Base-by-base conservation (phyloP, 2,888 invertebrate species). In the Sarcophaga subvicina region DNA sequence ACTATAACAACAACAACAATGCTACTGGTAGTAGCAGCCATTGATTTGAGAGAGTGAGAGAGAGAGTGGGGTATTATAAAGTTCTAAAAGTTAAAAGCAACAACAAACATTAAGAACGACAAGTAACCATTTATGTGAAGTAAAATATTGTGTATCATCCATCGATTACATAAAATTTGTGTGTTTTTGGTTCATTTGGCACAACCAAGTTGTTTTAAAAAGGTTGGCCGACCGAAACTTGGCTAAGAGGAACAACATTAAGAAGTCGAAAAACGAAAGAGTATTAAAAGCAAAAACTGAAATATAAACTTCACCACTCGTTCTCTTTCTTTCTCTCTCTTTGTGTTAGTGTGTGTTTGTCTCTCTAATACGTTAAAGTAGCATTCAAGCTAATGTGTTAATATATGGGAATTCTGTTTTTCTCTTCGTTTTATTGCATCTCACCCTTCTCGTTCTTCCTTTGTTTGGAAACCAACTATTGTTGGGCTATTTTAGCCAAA, bases 371-470 rank as follows among this genome's bases (percentile, higher is more conserved):
- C 37, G 3, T 37, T 37, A 10, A 37, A 37, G 37, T 8, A 75
- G 72, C 81, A 70, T 62, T 66, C 75, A 70, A 66, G 75, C 80
- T 83, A 87, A 84, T 84, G 78, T 81, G 75, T 76, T 84, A 84
- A 81, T 87, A 81, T 76, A 87, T 81, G 78, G 83, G 75, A 37
- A 20, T 78, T 67, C 70, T 17, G 37, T 59, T 49, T 78, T 73
- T 63, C 49, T 54, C 10, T 25, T 64, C 10, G 22, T 25, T 37
- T 37, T 37, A 37, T 37, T 37, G 37, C 37, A 27, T 37, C 4
- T 66, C 14, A n/a, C n/a, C 17, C 6, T 45, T 67, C 11, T 11
- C n/a, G 10, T 0, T 20, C 20, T 22, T 45, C 37, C 49, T 49
- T 49, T 49, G 37, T 49, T 0, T 12, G 2, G 4, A 14, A 49